phyloP scores from a whole-genome alignment of 2,888 invertebrate species.

The Cybosia mesomella region DNA sequence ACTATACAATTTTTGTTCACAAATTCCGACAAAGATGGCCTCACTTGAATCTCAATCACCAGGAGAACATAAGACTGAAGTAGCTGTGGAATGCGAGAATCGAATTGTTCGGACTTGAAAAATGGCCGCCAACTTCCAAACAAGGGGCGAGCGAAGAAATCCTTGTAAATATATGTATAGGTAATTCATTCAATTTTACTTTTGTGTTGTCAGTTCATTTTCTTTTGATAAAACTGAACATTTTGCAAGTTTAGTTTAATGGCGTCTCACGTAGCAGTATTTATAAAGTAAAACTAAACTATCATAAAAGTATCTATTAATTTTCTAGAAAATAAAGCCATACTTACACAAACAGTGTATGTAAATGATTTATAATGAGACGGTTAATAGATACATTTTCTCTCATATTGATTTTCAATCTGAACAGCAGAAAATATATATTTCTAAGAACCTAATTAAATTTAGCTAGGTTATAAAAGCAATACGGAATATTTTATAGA shows the following conservation, averaged over 20 bases:
- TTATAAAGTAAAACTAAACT: neutral
- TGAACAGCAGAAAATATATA: neutral
- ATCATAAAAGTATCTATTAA: neutral
- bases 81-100: constrained; percentile 63
- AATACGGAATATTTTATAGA: neutral
- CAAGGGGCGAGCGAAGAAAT: neutral
- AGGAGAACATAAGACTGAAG: constrained; percentile 65
- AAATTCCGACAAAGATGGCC: constrained; percentile 79
- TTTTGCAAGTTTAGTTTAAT: neutral
- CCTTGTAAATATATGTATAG: neutral
- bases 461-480: neutral
- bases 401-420: neutral
- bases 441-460: neutral
- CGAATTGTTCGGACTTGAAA: constrained; percentile 45
- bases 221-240: neutral
- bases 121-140: constrained; percentile 9
- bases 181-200: too few relatives aligned
- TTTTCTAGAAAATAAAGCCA: too few relatives aligned
- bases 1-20: constrained; percentile 23
- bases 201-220: too few relatives aligned
- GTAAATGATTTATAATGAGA: neutral
- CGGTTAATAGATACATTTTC: neutral
- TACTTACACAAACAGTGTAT: neutral
- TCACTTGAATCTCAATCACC: constrained; percentile 80
- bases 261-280: neutral